Conservation (phyloP, 2,888 invertebrate genomes). For the Carabus problematicus region DNA sequence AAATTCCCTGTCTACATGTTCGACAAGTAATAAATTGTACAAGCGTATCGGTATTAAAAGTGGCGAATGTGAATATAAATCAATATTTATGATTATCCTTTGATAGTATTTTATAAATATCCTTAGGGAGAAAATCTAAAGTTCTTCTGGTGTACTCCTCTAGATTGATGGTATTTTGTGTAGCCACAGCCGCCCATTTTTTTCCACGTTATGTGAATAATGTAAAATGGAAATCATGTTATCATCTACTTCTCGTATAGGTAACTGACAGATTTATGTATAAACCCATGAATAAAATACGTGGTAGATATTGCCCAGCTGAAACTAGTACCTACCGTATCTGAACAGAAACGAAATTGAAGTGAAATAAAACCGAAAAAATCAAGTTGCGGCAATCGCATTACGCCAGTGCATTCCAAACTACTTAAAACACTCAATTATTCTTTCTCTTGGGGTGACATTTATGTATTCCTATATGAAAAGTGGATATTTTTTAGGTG, state of each 20-base stretch:
- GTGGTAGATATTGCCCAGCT: background rate
- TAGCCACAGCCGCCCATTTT: background rate
- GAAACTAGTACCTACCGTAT: conserved; percentile 20
- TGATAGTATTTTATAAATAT: conserved; percentile 12
- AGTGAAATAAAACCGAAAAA: conserved; percentile 7
- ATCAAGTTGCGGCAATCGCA: conserved; percentile 4
- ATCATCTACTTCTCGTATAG: conserved; percentile 26
- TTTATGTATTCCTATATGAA: no score
- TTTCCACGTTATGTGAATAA: conserved; percentile 23
- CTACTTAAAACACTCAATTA: background rate
- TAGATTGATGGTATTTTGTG: background rate
- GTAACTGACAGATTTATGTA: conserved; percentile 38
- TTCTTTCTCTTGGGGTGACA: no score
- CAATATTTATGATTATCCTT: conserved; percentile 31
- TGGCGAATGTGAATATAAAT: conserved; percentile 7
- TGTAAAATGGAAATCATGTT: conserved; percentile 38
- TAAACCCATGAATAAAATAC: conserved; percentile 38
- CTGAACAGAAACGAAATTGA: conserved; percentile 17
- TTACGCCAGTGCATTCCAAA: conserved; percentile 2
- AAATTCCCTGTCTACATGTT: no score
- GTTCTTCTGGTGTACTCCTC: background rate
- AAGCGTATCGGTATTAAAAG: background rate
- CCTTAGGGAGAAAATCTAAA: background rate
- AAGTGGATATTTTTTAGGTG: no score
- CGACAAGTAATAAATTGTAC: no score